Evolutionary conservation across 23 tunicate species (phyloP), one percentile per base, ranked within the genome.

Genomic region (Phallusia fumigata): DNA sequence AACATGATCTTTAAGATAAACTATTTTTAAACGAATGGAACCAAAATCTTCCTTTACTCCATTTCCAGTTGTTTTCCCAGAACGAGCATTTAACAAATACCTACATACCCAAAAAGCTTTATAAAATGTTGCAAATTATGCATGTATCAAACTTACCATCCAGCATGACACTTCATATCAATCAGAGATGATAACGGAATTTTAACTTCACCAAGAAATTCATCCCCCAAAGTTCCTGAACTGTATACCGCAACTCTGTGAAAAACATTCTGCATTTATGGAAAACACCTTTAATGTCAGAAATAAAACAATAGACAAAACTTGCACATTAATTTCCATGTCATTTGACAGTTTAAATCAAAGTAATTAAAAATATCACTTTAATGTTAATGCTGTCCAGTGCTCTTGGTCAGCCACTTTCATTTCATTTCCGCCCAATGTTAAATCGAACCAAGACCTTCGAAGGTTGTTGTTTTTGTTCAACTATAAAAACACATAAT

Each of bases 381-480:
- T 78, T 26, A 85, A 52, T 0, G 34, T 65, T 78, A 76, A 81
- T 33, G 75, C 22, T 18, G 83, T 31, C 88, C 88, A 85, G 21
- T 58, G 83, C 35, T 85, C 88, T 32, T 50, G 87, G 33, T 85
- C 88, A 30, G 45, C 47, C 31, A 58, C n/a, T 32, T 85, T 85
- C 58, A 72, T 33, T 30, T 85, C 88, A 76, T 72, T 76, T 69
- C 83, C 69, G 35, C 80, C 49, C 52, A 83, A 36, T 24, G 88
- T 78, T 32, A 85, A 65, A 85, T 85, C 88, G 65, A 85, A 85
- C 88, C 88, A 85, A 1, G 88, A 85, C 24, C 88, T 49, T 3
- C 88, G 75, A 10, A 85, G 83, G 32, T 79, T 85, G 78, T 78
- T 85, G 40, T 53, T 50, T 47, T 85, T 78, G 36, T 85, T 85